Evolutionary conservation across 2,113 vertebrate genomes (phyloP).

Genomic region (Centropus unirufus): DNA sequence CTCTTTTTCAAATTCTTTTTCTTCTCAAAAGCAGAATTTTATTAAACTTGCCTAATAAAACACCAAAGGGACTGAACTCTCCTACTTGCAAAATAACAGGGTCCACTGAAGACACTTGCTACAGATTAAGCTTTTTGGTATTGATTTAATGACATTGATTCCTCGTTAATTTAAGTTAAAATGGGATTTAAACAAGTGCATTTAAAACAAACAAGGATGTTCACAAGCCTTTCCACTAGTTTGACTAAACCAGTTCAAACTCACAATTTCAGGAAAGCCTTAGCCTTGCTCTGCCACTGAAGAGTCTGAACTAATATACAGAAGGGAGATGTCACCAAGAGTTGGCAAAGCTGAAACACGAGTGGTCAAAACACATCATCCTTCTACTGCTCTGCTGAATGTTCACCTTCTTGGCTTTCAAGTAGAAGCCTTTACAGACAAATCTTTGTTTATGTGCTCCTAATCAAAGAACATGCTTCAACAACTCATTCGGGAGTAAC

Average conservation of each 20-base stretch:
- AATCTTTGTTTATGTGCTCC: background rate
- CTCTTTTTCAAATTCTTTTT: background rate
- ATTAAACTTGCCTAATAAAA: background rate
- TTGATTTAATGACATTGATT: background rate
- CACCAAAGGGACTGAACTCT: background rate
- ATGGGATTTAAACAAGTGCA: background rate
- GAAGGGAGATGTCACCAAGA: background rate
- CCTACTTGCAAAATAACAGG: background rate
- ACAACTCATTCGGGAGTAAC: background rate
- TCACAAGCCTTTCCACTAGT: background rate
- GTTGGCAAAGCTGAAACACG: background rate
- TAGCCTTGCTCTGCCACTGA: background rate
- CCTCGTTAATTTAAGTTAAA: background rate
- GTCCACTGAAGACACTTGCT: background rate
- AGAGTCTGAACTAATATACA: background rate
- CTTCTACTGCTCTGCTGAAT: background rate
- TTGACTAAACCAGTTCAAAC: background rate
- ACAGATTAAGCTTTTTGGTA: background rate
- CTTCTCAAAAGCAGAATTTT: background rate
- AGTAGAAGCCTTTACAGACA: background rate
- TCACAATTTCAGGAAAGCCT: background rate
- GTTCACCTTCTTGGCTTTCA: background rate
- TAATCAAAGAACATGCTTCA: background rate
- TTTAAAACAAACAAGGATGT: background rate
- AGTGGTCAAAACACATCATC: background rate